phyloP scores from a whole-genome alignment of 2,888 invertebrate genomes.

The Poecilobothrus nobilitatus region DNA sequence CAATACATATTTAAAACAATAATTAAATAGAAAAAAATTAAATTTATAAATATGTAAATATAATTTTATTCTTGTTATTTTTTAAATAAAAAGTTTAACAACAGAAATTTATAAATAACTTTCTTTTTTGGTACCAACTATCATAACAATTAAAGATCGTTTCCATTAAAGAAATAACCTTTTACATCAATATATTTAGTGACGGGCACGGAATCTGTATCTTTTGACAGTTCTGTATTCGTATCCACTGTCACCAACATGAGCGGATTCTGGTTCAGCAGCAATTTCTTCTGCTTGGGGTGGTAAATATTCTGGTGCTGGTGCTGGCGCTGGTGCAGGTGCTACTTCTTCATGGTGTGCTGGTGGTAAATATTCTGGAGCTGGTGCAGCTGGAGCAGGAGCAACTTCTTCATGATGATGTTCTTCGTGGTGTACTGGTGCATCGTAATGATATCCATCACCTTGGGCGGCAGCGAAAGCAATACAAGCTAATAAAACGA shows the following conservation, averaged over 20 bases:
- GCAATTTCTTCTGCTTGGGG: neutral
- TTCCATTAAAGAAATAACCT: neutral
- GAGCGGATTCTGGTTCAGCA: neutral
- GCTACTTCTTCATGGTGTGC: neutral
- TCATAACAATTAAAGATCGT: too few species aligned
- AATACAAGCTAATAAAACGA: neutral
- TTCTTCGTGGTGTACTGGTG: neutral
- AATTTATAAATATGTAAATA: too few species aligned
- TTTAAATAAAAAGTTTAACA: too few species aligned
- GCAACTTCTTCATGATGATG: neutral
- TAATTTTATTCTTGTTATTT: too few species aligned
- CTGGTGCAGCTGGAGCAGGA: neutral
- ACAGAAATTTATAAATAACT: too few species aligned
- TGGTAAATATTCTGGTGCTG: neutral
- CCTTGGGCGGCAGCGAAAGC: neutral
- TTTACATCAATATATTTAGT: neutral
- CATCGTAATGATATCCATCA: neutral
- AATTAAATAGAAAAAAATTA: too few species aligned
- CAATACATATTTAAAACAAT: too few species aligned
- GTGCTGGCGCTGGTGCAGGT: conserved; percentile 1
- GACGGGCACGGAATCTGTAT: neutral
- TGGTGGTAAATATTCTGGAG: conserved; percentile 2
- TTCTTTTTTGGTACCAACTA: too few species aligned
- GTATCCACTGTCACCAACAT: neutral
- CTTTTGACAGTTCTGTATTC: neutral